phyloP scores from a whole-genome alignment of 2,113 vertebrate genomes.

The Psittacula cyanocephala region DNA sequence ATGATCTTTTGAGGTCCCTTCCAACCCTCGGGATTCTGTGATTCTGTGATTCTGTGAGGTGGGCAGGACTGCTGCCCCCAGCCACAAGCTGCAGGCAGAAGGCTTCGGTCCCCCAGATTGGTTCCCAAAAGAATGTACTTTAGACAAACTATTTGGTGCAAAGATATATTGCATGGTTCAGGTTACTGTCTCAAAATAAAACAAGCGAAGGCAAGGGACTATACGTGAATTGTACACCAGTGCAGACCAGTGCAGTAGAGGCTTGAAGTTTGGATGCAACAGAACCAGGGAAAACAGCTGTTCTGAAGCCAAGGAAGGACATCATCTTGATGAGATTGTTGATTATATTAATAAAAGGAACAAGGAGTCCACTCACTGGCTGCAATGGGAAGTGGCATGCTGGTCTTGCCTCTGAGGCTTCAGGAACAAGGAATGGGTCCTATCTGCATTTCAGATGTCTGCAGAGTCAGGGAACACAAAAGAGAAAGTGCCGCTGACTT shows the following conservation, averaged over 20 bases:
- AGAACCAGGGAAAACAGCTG: not conserved
- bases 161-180: not conserved
- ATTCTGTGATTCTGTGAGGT: too few species aligned
- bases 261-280: not conserved
- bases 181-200: not conserved
- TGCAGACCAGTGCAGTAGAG: not conserved
- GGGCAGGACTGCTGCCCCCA: not conserved
- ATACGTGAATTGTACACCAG: fast-evolving
- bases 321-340: fast-evolving
- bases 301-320: not conserved
- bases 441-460: not conserved
- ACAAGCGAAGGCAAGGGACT: not conserved
- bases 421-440: not conserved
- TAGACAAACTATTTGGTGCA: not conserved
- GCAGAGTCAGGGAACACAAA: not conserved
- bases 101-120: fast-evolving
- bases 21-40: too few species aligned
- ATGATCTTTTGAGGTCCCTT: too few species aligned
- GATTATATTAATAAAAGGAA: not conserved
- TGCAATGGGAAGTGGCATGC: not conserved
- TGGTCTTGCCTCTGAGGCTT: not conserved
- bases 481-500: not conserved
- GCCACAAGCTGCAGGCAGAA: not conserved
- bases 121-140: not conserved
- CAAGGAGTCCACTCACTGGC: not conserved